Evolutionary conservation across 2,797 vertebrate species (phyloP).

Genomic region (Poecilia gillii): DNA sequence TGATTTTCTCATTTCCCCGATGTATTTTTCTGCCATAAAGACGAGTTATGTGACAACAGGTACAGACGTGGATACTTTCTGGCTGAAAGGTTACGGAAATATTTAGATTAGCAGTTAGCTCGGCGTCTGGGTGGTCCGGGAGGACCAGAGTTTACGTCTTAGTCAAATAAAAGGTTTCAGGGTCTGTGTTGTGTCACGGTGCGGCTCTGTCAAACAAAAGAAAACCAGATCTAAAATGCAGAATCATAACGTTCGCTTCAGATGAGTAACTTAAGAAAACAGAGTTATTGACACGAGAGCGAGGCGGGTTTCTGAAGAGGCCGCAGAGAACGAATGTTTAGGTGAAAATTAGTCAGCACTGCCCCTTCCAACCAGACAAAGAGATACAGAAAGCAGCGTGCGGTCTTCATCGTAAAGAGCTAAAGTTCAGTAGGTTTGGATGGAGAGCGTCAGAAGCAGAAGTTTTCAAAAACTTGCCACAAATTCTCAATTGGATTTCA

Average conservation of each 20-base stretch:
- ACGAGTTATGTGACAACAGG: constrained; percentile 20
- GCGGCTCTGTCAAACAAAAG: constrained; percentile 18
- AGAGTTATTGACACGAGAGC: neutral
- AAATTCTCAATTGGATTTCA: neutral
- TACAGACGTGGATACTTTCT: constrained; percentile 52
- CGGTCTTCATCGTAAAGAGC: neutral
- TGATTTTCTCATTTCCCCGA: neutral
- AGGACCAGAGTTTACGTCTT: constrained; percentile 58
- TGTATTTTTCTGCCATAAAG: neutral
- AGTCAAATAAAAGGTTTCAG: constrained; percentile 60
- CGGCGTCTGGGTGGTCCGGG: constrained; percentile 68
- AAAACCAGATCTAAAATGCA: neutral
- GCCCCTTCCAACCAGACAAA: neutral
- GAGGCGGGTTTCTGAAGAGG: neutral
- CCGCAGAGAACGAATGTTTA: neutral
- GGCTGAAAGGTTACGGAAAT: constrained; percentile 25
- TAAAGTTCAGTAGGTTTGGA: neutral
- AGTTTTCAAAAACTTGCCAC: neutral
- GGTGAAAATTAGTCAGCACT: neutral
- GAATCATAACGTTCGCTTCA: neutral
- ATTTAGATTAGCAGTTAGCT: constrained; percentile 61
- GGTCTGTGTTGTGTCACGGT: constrained; percentile 56
- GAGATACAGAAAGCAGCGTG: neutral
- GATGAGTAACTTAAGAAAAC: constrained; percentile 1
- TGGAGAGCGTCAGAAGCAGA: neutral